A percentile compares a stretch with the other conserved stretches of the same genome.
Evolutionary conservation across 2,797 vertebrate species (phyloP).

Genomic region (Helarctos malayanus): DNA sequence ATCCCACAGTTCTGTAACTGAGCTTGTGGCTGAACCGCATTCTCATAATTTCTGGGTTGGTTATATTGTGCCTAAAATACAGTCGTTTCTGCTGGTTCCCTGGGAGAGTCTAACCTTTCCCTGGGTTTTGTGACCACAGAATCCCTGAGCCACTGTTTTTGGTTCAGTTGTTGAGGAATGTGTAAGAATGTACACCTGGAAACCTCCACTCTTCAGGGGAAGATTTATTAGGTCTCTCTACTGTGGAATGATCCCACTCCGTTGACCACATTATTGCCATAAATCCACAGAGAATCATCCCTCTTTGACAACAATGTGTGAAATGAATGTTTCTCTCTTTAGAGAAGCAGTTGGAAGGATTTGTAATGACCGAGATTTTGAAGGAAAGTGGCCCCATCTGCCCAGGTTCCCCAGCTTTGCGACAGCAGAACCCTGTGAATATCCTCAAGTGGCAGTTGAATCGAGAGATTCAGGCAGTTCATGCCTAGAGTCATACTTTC

Average conservation of each 20-base stretch:
- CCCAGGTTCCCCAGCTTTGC: neutral
- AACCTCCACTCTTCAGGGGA: neutral
- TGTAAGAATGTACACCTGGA: constrained; percentile 41
- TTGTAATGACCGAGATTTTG: constrained; percentile 1
- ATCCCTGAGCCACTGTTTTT: constrained; percentile 53
- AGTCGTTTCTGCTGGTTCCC: constrained; percentile 61
- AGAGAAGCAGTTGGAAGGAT: constrained; percentile 46
- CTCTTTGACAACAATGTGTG: neutral
- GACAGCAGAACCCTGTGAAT: neutral
- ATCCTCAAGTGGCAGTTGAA: neutral
- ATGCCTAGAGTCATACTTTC: neutral
- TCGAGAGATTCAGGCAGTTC: neutral
- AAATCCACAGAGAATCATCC: neutral
- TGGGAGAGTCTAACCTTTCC: constrained; percentile 41
- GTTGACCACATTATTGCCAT: neutral
- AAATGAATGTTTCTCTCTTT: neutral
- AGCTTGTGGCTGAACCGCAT: constrained; percentile 69
- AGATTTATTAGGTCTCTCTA: constrained; percentile 41
- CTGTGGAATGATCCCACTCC: constrained; percentile 46
- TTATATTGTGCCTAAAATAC: constrained; percentile 43
- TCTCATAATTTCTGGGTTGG: constrained; percentile 61
- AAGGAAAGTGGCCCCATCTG: neutral
- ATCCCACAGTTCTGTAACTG: constrained; percentile 67
- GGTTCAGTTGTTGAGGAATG: constrained; percentile 54
- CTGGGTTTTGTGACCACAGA: constrained; percentile 52